phyloP scores from a whole-genome alignment of 2,797 vertebrate species.

The Cuculus canorus region DNA sequence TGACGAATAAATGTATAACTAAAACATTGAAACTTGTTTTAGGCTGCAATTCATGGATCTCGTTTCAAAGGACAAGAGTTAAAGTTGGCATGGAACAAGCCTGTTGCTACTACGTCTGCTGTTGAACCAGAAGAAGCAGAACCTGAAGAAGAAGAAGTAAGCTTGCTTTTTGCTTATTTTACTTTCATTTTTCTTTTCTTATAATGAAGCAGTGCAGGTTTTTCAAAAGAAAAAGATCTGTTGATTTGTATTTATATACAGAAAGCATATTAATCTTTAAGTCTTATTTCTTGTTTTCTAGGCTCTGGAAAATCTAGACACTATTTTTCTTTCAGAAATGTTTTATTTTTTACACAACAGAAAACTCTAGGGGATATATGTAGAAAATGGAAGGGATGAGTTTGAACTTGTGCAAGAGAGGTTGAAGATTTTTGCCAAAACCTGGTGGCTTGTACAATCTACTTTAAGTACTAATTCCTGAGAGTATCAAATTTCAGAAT shows the following conservation, averaged over 20 bases:
- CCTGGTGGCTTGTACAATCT: not conserved
- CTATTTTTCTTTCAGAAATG: not conserved
- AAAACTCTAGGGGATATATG: not conserved
- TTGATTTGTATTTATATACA: not conserved
- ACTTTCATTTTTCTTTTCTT: not conserved
- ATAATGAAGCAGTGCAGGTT: not conserved
- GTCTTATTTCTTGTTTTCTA: not conserved
- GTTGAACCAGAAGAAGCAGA: constrained; percentile 88
- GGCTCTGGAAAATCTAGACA: not conserved
- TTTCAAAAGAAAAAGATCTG: not conserved
- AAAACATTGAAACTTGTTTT: constrained; percentile 53
- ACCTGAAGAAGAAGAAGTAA: constrained; percentile 94
- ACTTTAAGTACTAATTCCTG: not conserved
- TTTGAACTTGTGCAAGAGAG: not conserved
- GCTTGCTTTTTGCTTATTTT: constrained; percentile 32
- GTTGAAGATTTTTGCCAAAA: not conserved
- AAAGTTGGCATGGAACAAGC: constrained; percentile 94
- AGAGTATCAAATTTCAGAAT: not conserved
- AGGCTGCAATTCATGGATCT: constrained; percentile 93
- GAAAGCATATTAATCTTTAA: not conserved
- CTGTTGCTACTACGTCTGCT: constrained; percentile 78
- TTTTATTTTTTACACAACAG: not conserved
- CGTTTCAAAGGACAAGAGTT: constrained; percentile 90
- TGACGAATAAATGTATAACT: not conserved
- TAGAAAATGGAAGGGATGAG: not conserved